Base-by-base conservation (phyloP, 2,888 invertebrate species). In the Cheilosia vulpina region DNA sequence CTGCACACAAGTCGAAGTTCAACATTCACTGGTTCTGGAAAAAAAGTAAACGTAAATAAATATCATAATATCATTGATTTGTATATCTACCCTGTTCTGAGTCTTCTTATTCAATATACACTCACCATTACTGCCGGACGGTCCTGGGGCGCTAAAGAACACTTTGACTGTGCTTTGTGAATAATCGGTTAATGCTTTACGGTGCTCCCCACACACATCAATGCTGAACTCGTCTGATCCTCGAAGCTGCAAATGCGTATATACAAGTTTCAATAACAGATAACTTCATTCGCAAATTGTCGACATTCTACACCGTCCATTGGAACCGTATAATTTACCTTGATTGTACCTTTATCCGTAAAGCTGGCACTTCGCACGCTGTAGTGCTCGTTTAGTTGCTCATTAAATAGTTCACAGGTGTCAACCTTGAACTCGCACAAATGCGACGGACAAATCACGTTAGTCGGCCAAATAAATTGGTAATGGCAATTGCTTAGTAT, bases 391-490 rank as follows among this genome's bases (percentile, higher is more conserved):
- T 57, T 43, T 55, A n/a, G 24, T 62, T 24, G 21, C 15, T 24
- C 15, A 13, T 24, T 41, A 80, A 89, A 90, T 88, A 92, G 90
- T 88, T 90, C 90, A 79, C 92, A 92, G 19, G 89, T 90, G 57
- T 89, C 88, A 76, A 81, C 88, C 79, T 88, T 88, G 82, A 91
- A 91, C 78, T 87, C 88, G 87, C 91, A 91, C 88, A 89, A 89
- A 81, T 92, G 91, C 63, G 90, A 89, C 63, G 91, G 90, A 84
- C 92, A 92, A 88, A 92, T 90, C 72, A 92, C 90, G 85, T 90
- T 92, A 47, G 92, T 92, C n/a, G 90, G 89, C 92, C 92, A 92
- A 21, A 88, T 88, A 88, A 92, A 92, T 82, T 88, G 88, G 87
- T 17, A 47, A 47, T 90, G 88, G 87, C 92, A 92, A 76, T 92